Conservation (phyloP, 2,113 vertebrate genomes). For the Sitta europaea region DNA sequence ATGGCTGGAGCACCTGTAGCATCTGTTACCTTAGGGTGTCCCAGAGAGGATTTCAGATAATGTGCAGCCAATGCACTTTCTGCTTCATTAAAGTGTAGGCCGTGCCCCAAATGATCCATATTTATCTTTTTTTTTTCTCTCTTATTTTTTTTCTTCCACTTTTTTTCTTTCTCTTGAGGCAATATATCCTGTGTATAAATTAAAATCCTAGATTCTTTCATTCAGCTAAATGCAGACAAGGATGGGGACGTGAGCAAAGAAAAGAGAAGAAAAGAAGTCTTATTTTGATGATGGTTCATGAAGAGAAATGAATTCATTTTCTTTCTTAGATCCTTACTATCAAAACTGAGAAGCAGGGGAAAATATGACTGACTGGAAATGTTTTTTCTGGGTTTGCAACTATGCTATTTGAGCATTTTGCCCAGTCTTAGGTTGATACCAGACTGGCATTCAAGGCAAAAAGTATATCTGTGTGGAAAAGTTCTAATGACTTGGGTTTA, state of each 20-base stretch:
- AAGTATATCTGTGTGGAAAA: neutral
- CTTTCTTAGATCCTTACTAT: neutral
- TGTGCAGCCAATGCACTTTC: neutral
- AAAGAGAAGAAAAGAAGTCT: neutral
- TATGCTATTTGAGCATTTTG: neutral
- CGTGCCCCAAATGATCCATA: neutral
- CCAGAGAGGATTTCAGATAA: neutral
- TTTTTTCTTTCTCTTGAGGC: neutral
- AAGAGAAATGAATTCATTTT: neutral
- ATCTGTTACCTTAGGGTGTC: neutral
- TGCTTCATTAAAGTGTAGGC: neutral
- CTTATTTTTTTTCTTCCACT: neutral
- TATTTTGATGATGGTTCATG: neutral
- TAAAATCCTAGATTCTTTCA: neutral
- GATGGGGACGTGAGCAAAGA: neutral
- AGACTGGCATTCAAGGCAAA: neutral
- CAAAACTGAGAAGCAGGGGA: neutral
- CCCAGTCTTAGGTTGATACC: neutral
- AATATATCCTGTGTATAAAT: neutral
- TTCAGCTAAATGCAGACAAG: neutral
- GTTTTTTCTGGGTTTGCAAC: neutral
- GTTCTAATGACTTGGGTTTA: neutral
- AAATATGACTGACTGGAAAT: neutral
- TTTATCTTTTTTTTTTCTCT: neutral
- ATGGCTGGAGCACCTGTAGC: neutral